Evolutionary conservation across 1,140 invertebrate genomes (phyloP), one percentile per base, ranked within the genome.

Genomic region (Brachionus calyciflorus): DNA sequence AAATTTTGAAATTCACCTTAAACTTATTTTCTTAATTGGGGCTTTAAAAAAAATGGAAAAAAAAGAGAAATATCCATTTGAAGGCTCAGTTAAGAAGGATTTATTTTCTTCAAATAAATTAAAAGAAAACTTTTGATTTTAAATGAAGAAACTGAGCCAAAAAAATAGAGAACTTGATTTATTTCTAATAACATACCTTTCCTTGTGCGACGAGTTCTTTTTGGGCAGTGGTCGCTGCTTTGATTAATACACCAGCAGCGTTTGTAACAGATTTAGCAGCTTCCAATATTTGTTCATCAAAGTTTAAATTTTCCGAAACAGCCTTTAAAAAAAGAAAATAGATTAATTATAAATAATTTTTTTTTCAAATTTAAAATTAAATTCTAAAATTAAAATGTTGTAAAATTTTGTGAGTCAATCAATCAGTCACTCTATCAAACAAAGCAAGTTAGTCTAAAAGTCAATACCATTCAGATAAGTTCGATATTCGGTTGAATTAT

Each of bases 231-330:
- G 93, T 95, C 0, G 96, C 96, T 0, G 95, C 94, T 81, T 96
- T 92, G 0, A 99, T 94, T 0, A 99, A 85, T 0, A 94, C 94
- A 2, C 95, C 94, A 0, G 96, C 98, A 0, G 96, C 96, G 0
- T 93, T 90, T 63, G 96, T 94, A 79, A 99, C 98, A 0, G 94
- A 96, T 86, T 98, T 97, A 10, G 95, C 95, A 2, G 96, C 95
- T 83, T 97, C 93, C 78, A 99, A 84, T 78, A 99, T 99, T 91
- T 98, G 96, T 84, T 98, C 96, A 83, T 99, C 96, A 86, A 99
- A 96, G 85, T 96, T 96, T 85, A 87, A 79, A 40, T 81, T 91
- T 84, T 97, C 93, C 83, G 95, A 93, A 2, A 93, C 89, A 85
- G 95, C 92, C 91, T 93, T 85, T 86, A 83, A 30, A 65, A 65